Base-by-base conservation (phyloP, 2,113 vertebrate genomes). In the Cisticola juncidis region DNA sequence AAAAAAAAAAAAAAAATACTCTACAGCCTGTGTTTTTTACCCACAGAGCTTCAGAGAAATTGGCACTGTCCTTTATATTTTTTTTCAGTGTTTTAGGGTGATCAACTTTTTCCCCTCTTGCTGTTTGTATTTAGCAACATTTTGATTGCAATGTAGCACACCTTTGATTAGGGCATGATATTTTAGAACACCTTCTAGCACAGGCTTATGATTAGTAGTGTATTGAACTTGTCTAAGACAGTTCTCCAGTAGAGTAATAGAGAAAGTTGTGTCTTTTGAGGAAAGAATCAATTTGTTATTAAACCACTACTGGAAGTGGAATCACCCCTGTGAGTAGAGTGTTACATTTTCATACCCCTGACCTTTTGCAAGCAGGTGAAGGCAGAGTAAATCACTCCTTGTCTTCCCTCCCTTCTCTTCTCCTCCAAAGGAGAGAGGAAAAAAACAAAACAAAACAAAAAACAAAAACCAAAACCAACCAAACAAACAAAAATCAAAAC, bases 381-480 rank as follows among this genome's bases (percentile, higher is more conserved):
- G 26, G 24, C 50, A 24, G 4, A 18, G 25, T 77, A 50, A 71
- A 80, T 81, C 78, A 26, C 10, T 11, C 6, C 4, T 58, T 57
- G 28, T 47, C 23, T 86, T 65, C 14, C 14, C 10, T 78, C 6
- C 6, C 7, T 45, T 53, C 18, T 5, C 2, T 77, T 62, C 13
- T 35, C 3, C 5, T 20, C 5, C 5, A 12, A 65, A 16, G 9
- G 0, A 4, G 4, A 7, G 38, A n/a, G n/a, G n/a, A 10, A 12
- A 21, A 47, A 50, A 11, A 50, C 42, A 12, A 14, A 50, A 38
- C 38, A 38, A 38, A 38, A 9, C 38, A 38, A 38, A 38, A 38
- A 38, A 38, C 38, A 38, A 38, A 38, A 38, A n/a, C n/a, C n/a
- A 7, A 9, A 6, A 4, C 6, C 18, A 11, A 22, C 21, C 7